A percentile compares a stretch with the other conserved stretches of the same genome.
Evolutionary conservation across 2,888 invertebrate genomes (phyloP).

Genomic region (Acronicta psi): DNA sequence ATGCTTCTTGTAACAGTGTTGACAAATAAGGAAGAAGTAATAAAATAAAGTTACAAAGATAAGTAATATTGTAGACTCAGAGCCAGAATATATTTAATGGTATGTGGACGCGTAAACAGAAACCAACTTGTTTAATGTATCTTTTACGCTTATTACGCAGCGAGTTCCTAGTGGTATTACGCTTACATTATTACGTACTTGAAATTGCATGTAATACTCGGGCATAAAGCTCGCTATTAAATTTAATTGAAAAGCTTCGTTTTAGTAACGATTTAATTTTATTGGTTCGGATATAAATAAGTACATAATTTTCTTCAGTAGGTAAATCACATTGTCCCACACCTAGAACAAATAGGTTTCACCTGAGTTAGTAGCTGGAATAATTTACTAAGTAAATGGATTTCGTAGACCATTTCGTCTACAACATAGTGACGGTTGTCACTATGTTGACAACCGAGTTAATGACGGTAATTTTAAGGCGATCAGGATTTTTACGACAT

Average conservation of each 20-base stretch:
- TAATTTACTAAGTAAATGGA: too few species aligned
- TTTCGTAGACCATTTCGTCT: too few species aligned
- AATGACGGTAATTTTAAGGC: too few species aligned
- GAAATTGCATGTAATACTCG: conserved; percentile 20
- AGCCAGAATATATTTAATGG: conserved; percentile 44
- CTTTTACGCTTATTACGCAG: conserved; percentile 33
- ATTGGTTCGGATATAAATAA: too few species aligned
- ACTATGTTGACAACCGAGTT: too few species aligned
- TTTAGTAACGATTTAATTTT: too few species aligned
- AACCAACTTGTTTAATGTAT: conserved; percentile 39
- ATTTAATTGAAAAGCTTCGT: not conserved
- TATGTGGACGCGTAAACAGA: conserved; percentile 45
- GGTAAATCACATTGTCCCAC: too few species aligned
- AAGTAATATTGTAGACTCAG: conserved; percentile 18
- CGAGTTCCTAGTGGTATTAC: conserved; percentile 27
- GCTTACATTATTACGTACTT: conserved; percentile 33
- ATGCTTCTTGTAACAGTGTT: not conserved
- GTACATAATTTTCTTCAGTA: too few species aligned
- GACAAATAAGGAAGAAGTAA: not conserved
- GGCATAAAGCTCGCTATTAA: conserved; percentile 16
- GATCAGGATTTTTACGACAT: too few species aligned
- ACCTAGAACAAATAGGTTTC: too few species aligned
- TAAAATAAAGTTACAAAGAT: conserved; percentile 40
- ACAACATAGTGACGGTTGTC: too few species aligned
- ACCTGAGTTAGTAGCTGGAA: too few species aligned